These are phyloP conservation scores for Cavia porcellus DNA, from an alignment of 2,113 vertebrate genomes.

Conservation along the genomic window DNA sequence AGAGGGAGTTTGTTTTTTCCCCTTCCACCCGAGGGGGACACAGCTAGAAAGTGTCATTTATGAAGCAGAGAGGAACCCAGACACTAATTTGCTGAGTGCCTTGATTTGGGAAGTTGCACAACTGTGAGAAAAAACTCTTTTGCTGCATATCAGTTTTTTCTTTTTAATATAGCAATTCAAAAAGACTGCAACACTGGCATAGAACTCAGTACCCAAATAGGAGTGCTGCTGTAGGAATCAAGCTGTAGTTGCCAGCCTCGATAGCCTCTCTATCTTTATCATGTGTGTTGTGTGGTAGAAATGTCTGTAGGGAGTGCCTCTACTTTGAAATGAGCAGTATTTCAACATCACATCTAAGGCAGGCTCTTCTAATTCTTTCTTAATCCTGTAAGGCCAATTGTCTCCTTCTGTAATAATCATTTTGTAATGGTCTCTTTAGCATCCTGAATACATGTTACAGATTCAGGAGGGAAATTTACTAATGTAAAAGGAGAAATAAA, in stretches of 20 bases:
- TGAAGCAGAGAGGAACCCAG: neutral
- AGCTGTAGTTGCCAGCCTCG: neutral
- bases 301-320: neutral
- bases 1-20: neutral
- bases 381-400: neutral
- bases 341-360: neutral
- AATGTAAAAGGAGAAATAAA: conserved; percentile 38
- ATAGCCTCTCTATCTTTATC: neutral
- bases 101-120: neutral
- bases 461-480: neutral
- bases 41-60: neutral
- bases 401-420: neutral
- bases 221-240: no score
- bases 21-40: no score
- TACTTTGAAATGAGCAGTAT: neutral
- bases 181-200: no score
- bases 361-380: neutral
- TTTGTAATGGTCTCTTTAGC: neutral
- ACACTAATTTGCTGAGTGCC: neutral
- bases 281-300: neutral
- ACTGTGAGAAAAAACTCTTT: neutral
- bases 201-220: neutral
- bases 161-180: neutral
- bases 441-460: neutral
- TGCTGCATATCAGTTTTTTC: neutral